Evolutionary conservation across 2,888 invertebrate genomes (phyloP).

Genomic region (Campoplex nolae): DNA sequence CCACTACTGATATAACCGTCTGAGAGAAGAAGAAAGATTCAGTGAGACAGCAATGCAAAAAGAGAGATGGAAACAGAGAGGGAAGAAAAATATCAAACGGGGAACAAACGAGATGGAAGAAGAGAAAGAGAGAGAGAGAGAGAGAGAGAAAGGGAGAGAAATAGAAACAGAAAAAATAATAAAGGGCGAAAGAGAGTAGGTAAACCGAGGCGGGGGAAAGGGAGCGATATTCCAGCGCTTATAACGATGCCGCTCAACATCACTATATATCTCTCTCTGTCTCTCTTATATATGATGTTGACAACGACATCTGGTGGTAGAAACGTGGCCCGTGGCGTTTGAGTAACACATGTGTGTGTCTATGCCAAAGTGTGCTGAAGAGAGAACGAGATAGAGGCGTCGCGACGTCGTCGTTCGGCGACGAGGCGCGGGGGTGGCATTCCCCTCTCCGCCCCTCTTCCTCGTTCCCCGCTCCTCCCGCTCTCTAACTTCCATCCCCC

Average conservation of each 20-base stretch:
- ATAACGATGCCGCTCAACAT: constrained; percentile 47
- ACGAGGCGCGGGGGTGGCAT: constrained; percentile 61
- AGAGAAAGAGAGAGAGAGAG: constrained; percentile 12
- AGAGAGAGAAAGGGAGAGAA: constrained; percentile 35
- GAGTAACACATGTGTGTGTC: constrained; percentile 27
- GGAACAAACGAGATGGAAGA: constrained; percentile 28
- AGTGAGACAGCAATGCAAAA: constrained; percentile 20
- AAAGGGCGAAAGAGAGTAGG: constrained; percentile 1
- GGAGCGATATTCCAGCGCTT: constrained; percentile 49
- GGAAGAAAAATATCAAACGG: constrained; percentile 32
- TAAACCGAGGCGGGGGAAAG: constrained; percentile 22
- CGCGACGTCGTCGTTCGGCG: constrained; percentile 54
- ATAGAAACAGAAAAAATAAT: constrained; percentile 20
- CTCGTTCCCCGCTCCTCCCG: not conserved
- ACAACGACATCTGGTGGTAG: constrained; percentile 46
- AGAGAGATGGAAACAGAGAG: not conserved
- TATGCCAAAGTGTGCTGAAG: constrained; percentile 34
- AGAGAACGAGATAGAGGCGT: constrained; percentile 50
- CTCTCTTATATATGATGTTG: not conserved
- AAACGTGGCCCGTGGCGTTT: constrained; percentile 28
- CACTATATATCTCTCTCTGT: not conserved
- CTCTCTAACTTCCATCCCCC: not conserved
- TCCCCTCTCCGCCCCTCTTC: constrained; percentile 20
- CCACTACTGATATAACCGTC: constrained; percentile 37
- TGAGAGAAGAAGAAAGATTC: constrained; percentile 15